Base-by-base conservation (phyloP, 2,113 vertebrate genomes). In the Capreolus pygargus region DNA sequence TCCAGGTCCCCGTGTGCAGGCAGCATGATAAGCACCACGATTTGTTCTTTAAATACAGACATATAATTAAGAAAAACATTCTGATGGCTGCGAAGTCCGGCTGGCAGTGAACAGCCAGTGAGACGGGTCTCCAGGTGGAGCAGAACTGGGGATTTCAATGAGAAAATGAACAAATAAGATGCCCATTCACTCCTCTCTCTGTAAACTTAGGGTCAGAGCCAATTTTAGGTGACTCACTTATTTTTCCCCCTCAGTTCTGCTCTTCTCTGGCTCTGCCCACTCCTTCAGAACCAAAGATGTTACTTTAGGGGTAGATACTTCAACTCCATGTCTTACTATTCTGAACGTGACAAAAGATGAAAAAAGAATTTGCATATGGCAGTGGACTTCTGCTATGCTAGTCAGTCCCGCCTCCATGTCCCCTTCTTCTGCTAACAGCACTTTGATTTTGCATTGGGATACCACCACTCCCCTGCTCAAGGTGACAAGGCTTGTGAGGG, bases 11-110 rank as follows among this genome's bases (percentile, higher is more conserved):
- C 91, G 78, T 96, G 55, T 98, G 98, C 98, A 98, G 95, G 98
- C 95, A 94, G 97, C 90, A 94, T 98, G 98, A 98, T 98, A 98
- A 99, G 97, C 98, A 64, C 54, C 97, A 98, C 89, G 95, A 94
- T 94, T 96, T 95, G 21, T 94, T 86, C 93, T 92, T 92, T 86
- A 97, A 97, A 98, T 91, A 43, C 95, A 98, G 96, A 98, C 96
- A 94, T 96, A 81, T 61, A 98, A 98, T 98, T 98, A 98, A 97
- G 55, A 52, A 91, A n/a, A 86, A 13, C n/a, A 64, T 94, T 97
- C 87, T 86, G 86, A 87, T 95, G 97, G 96, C 94, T 97, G 82
- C 89, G 39, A 97, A 98, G 60, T 92, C 74, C 47, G 1, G 57
- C 70, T 83, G 91, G 86, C 84, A 91, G 74, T 1, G 45, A 96